Percentiles rank a stretch among this genome's conserved stretches.
Conservation (phyloP, 1,140 invertebrate genomes). For the Eriocheir sinensis region DNA sequence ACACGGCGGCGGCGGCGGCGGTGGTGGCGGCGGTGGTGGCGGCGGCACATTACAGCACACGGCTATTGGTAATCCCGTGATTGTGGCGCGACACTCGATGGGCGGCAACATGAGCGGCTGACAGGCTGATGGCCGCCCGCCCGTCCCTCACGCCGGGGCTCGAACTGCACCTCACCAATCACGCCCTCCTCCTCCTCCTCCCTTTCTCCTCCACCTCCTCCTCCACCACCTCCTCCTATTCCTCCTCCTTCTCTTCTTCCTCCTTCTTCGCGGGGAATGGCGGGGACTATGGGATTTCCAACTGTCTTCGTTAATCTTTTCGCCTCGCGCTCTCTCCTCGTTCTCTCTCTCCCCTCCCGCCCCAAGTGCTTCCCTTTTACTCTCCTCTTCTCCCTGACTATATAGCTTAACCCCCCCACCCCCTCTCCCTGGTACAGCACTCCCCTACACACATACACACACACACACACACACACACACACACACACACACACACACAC, state of each 20-base stretch:
- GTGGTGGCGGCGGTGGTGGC: not conserved
- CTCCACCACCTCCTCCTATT: no score
- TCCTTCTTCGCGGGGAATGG: not conserved
- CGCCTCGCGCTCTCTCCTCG: not conserved
- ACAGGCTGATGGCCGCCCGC: not conserved
- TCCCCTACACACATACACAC: no score
- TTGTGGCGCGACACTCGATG: not conserved
- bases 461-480: no score
- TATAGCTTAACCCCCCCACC: no score
- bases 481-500: no score
- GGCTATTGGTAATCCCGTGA: conserved; percentile 9
- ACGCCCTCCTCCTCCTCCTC: not conserved
- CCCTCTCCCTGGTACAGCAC: no score
- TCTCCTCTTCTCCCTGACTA: no score
- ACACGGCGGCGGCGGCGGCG: not conserved
- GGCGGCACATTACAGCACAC: not conserved
- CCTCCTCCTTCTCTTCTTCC: conserved; percentile 6
- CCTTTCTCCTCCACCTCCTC: not conserved
- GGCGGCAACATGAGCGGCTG: not conserved
- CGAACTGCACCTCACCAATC: not conserved
- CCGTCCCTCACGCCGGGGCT: not conserved
- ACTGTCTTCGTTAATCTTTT: conserved; percentile 25
- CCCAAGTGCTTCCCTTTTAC: not conserved
- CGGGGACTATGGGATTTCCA: conserved; percentile 2
- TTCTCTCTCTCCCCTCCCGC: not conserved